Conservation (phyloP, 2,797 vertebrate species). For the Chelidonichthys spinosus region DNA sequence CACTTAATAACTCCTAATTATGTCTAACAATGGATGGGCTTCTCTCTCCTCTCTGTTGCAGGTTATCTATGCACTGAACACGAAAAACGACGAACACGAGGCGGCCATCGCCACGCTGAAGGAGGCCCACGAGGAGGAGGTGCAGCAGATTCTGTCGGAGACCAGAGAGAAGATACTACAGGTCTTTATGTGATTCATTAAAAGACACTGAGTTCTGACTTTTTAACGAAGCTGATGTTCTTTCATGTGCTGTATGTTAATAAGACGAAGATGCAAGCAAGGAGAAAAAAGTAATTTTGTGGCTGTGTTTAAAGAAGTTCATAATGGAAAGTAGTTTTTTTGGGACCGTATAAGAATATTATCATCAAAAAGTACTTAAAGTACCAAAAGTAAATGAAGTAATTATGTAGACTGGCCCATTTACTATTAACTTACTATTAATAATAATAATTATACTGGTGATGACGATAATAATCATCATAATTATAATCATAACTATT, state of each 20-base stretch:
- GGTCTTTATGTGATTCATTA: constrained; percentile 51
- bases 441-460: too few species aligned
- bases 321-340: too few species aligned
- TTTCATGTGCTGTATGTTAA: neutral
- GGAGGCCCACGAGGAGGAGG: constrained; percentile 98
- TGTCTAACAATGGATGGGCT: constrained; percentile 22
- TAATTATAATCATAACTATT: too few species aligned
- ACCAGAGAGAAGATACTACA: constrained; percentile 94
- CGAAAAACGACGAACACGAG: constrained; percentile 98
- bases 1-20: constrained; percentile 16
- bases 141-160: constrained; percentile 97
- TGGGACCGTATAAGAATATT: neutral
- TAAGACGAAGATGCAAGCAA: too few species aligned
- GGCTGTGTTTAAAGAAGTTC: neutral
- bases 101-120: constrained; percentile 95
- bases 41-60: constrained; percentile 63
- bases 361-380: neutral
- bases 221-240: neutral
- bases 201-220: neutral
- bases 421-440: neutral
- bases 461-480: too few species aligned
- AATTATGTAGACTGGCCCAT: neutral
- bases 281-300: neutral
- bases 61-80: constrained; percentile 99
- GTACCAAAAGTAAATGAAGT: neutral